Conservation (phyloP, 2,113 vertebrate genomes). For the Lepus timidus region DNA sequence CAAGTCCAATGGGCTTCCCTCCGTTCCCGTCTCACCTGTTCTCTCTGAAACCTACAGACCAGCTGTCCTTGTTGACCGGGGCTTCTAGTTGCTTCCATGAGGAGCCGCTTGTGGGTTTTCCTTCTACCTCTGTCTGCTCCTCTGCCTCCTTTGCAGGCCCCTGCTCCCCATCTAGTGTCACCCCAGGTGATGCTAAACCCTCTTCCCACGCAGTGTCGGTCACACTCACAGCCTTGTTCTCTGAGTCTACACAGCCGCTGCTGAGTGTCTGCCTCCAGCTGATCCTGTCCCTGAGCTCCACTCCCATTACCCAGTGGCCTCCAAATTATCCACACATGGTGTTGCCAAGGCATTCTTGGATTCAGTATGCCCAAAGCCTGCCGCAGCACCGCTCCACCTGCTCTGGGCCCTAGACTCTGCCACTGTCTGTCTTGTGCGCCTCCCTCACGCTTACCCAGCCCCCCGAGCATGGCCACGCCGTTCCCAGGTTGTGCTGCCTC, state of each 20-base stretch:
- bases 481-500: neutral
- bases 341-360: neutral
- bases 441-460: too few relatives aligned
- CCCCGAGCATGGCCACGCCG: rapidly evolving
- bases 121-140: neutral
- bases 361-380: neutral
- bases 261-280: neutral
- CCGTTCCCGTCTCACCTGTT: neutral
- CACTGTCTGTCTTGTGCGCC: neutral
- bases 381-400: rapidly evolving
- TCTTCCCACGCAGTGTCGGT: neutral
- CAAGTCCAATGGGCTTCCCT: neutral
- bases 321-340: neutral
- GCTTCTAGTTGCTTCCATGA: rapidly evolving
- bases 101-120: rapidly evolving
- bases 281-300: neutral
- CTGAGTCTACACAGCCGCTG: neutral
- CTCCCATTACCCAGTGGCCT: neutral
- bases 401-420: neutral
- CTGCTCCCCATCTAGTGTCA: rapidly evolving
- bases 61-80: neutral
- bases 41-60: neutral
- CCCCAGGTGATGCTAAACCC: neutral
- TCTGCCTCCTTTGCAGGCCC: neutral
- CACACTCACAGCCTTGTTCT: neutral